Percentiles rank a stretch among this genome's conserved stretches.
Evolutionary conservation across 2,797 vertebrate genomes (phyloP).

Genomic region (Neosalanx taihuensis): DNA sequence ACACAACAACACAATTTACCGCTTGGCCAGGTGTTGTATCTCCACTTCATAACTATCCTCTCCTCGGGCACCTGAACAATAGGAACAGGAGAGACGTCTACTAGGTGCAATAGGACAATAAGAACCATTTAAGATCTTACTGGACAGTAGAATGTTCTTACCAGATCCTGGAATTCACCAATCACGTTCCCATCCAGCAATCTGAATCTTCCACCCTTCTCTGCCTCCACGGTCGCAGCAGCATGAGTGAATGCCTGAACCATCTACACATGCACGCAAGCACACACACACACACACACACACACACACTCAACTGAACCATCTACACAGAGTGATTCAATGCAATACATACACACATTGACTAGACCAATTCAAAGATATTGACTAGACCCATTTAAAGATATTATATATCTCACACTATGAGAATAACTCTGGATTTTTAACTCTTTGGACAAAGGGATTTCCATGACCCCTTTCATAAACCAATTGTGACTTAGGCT

Average conservation of each 20-base stretch:
- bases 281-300: background rate
- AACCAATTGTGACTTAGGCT: no score
- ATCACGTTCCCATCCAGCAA: conserved; percentile 87
- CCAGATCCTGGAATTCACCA: conserved; percentile 91
- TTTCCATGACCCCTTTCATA: no score
- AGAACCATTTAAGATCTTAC: background rate
- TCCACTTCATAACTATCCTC: conserved; percentile 94
- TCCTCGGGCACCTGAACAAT: conserved; percentile 82
- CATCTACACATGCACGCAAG: conserved; percentile 71
- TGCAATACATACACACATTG: background rate
- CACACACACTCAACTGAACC: no score
- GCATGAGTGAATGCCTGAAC: conserved; percentile 91
- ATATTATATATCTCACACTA: background rate
- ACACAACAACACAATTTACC: conserved; percentile 67
- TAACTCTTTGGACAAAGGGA: no score
- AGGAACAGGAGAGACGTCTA: background rate
- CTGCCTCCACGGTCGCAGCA: conserved; percentile 79
- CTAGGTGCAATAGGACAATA: background rate
- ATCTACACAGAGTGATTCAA: no score
- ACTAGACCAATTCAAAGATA: background rate
- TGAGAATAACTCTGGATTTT: no score
- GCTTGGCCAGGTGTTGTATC: conserved; percentile 94
- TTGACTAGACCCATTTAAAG: background rate
- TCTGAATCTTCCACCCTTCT: conserved; percentile 88
- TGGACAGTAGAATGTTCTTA: conserved; percentile 53